Conservation (phyloP, 1,140 invertebrate species). For the Cephus cinctus region DNA sequence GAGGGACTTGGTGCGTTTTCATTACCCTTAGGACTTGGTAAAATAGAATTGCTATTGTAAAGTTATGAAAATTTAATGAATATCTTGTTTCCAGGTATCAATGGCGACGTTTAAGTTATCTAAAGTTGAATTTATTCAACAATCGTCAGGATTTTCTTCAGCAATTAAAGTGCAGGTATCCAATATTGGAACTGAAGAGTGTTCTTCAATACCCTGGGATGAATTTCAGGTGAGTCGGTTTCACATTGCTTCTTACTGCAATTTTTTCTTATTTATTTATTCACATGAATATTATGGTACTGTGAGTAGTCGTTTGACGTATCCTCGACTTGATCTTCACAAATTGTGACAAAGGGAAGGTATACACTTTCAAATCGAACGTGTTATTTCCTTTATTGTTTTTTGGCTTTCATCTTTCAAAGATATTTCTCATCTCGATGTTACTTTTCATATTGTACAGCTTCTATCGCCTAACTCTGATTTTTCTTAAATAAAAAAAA, state of each 20-base stretch:
- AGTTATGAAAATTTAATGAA: neutral
- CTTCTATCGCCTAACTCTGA: too few relatives aligned
- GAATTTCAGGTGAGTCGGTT: slow-evolving; percentile 80
- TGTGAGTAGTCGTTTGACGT: too few relatives aligned
- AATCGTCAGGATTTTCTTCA: slow-evolving; percentile 74
- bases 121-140: slow-evolving; percentile 79
- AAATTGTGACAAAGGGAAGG: slow-evolving; percentile 4
- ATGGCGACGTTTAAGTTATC: slow-evolving; percentile 79
- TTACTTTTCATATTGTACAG: too few relatives aligned
- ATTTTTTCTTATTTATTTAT: slow-evolving; percentile 2
- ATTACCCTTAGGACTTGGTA: too few relatives aligned
- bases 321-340: too few relatives aligned
- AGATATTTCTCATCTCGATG: too few relatives aligned
- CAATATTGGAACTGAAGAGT: slow-evolving; percentile 77
- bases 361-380: neutral
- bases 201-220: slow-evolving; percentile 85
- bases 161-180: slow-evolving; percentile 74
- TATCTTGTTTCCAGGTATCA: slow-evolving; percentile 64
- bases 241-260: slow-evolving; percentile 6
- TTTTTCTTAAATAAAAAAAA: too few relatives aligned
- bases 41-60: too few relatives aligned
- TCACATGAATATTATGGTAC: neutral
- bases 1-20: slow-evolving; percentile 67
- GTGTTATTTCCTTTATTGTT: too few relatives aligned
- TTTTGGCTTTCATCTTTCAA: too few relatives aligned